A percentile compares a stretch with the other conserved stretches of the same genome.
Evolutionary conservation across 2,888 invertebrate genomes (phyloP).

Genomic region (Acleris sparsana): DNA sequence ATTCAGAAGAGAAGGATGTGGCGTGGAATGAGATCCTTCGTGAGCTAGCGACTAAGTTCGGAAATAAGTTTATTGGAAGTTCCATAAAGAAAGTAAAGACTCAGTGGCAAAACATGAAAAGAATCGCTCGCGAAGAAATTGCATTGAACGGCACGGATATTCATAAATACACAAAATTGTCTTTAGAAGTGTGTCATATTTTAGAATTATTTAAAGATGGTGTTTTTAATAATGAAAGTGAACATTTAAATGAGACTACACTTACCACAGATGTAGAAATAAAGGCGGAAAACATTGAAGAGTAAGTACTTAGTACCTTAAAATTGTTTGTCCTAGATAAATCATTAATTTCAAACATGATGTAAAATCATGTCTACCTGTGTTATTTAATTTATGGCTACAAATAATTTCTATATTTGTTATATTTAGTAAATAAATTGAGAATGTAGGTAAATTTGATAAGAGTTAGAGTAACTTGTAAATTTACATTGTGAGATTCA

Average conservation of each 20-base stretch:
- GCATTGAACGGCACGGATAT: conserved; percentile 58
- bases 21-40: conserved; percentile 76
- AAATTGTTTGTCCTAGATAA: background rate
- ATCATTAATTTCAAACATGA: too few relatives aligned
- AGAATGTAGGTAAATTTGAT: too few relatives aligned
- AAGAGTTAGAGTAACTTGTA: too few relatives aligned
- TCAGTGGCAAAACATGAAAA: conserved; percentile 81
- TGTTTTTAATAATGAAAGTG: conserved; percentile 52
- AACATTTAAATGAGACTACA: conserved; percentile 58
- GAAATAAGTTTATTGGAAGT: conserved; percentile 68
- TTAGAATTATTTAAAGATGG: conserved; percentile 68
- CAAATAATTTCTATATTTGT: too few relatives aligned
- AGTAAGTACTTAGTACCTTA: conserved; percentile 61
- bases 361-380: background rate
- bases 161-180: conserved; percentile 63
- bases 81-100: conserved; percentile 78
- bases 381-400: too few relatives aligned
- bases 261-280: conserved; percentile 67
- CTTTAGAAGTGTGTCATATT: conserved; percentile 70
- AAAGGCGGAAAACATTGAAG: conserved; percentile 74
- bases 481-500: too few relatives aligned
- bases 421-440: too few relatives aligned
- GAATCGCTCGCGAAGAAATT: conserved; percentile 75
- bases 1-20: conserved; percentile 74
- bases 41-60: conserved; percentile 64